Evolutionary conservation across 2,113 vertebrate species (phyloP).

Genomic region (Heterocephalus glaber): DNA sequence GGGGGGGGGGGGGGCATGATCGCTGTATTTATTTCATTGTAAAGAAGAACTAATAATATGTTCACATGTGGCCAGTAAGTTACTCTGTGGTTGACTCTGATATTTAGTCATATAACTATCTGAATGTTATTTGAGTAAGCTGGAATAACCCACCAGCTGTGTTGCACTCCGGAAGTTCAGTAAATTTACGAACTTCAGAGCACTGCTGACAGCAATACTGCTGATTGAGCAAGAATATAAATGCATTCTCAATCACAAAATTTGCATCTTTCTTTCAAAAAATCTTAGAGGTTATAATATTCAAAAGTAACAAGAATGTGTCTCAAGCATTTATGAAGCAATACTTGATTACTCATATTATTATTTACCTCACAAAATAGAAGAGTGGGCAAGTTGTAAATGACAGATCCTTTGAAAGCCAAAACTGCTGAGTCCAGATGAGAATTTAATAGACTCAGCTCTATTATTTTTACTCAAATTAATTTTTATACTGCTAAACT

Average conservation of each 20-base stretch:
- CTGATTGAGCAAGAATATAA: constrained; percentile 55
- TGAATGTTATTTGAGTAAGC: constrained; percentile 42
- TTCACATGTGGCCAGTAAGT: constrained; percentile 23
- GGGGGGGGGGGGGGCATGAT: no score
- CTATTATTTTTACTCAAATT: not conserved
- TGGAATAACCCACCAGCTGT: constrained; percentile 52
- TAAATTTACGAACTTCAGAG: not conserved
- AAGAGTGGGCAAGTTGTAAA: not conserved
- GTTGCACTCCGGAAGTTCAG: not conserved
- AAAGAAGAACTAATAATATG: not conserved
- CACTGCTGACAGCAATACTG: not conserved
- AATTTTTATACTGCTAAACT: not conserved
- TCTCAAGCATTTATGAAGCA: constrained; percentile 33
- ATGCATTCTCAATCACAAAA: constrained; percentile 34
- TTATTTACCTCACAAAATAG: constrained; percentile 45
- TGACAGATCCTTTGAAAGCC: not conserved
- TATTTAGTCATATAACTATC: constrained; percentile 56
- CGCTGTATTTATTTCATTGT: not conserved
- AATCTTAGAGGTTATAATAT: constrained; percentile 5
- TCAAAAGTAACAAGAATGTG: constrained; percentile 21
- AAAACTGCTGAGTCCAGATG: not conserved
- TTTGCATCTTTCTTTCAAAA: constrained; percentile 33
- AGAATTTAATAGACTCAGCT: not conserved
- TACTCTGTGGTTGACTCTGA: constrained; percentile 8
- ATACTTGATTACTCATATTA: not conserved